These are phyloP conservation scores for Oceanodroma leucorhoa DNA, from an alignment of 2,797 vertebrate species.

Conservation along the genomic window DNA sequence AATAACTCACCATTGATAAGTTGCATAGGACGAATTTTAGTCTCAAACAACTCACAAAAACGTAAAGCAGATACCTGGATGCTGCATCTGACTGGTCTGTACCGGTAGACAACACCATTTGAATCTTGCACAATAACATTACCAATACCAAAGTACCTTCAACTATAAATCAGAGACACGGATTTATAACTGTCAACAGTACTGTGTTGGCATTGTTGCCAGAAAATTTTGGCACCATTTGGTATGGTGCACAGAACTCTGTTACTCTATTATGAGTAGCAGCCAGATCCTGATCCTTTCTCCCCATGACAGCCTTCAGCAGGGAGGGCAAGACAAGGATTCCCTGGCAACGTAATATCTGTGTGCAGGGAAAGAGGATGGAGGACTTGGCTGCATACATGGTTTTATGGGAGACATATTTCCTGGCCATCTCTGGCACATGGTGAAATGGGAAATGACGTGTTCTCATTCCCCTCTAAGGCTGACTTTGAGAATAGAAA, in stretches of 20 bases:
- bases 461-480: not conserved
- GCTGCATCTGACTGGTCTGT: not conserved
- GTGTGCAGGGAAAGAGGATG: not conserved
- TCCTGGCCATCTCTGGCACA: not conserved
- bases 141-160: not conserved
- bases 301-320: not conserved
- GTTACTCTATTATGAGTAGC: not conserved
- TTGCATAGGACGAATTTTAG: not conserved
- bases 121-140: not conserved
- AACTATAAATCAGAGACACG: not conserved
- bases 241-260: not conserved
- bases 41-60: not conserved
- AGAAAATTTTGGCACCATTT: not conserved
- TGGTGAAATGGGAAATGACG: not conserved
- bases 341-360: not conserved
- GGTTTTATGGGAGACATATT: not conserved
- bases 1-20: not conserved
- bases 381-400: not conserved
- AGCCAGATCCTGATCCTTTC: not conserved
- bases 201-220: not conserved
- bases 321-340: not conserved
- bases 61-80: not conserved
- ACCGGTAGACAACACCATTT: not conserved
- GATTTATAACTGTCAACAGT: not conserved
- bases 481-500: not conserved